Evolutionary conservation across 2,888 invertebrate species (phyloP), one percentile per base, ranked within the genome.

Genomic region (Pterobdella sp.): DNA sequence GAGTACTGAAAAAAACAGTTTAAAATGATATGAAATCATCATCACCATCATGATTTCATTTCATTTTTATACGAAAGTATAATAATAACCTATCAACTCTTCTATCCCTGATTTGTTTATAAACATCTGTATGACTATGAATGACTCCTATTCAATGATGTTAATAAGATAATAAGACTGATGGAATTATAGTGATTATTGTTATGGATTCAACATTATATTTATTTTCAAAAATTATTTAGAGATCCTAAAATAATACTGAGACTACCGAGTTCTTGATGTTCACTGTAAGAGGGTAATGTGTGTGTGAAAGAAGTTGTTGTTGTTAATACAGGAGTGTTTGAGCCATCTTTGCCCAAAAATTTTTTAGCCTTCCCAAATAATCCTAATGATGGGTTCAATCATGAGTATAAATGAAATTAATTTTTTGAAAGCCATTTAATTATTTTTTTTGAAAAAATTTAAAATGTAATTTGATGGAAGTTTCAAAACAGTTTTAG

Each of bases 281-380:
- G 86, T 74, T 88, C 87, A 82, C 86, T 86, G 86, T 86, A 52
- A 85, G 34, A 56, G 10, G 7, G 29, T 7, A 68, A 7, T 29
- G 29, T 34, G n/a, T 32, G 7, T 29, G 67, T 68, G 37, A 7
- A 63, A 1, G 29, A 34, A 31, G 69, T 14, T 49, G 65, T 26
- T 7, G 32, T 18, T 31, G 31, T 32, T 31, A 34, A 76, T 18
- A 67, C 68, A 7, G 66, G 64, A 14, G 60, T 37, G 22, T 78
- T 79, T 52, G 70, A 31, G 18, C 79, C 79, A 76, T 90, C 90
- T 77, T 90, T 87, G 80, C 91, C 91, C 10, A 88, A 87, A 80
- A 83, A 90, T 81, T 91, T 92, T 82, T 93, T 95, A 0, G 94
- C 94, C 85, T 91, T 93, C 68, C 90, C 92, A 77, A 86, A 84